Evolutionary conservation across 1,140 invertebrate genomes (phyloP), one percentile per base, ranked within the genome.

Genomic region (Drosophila pectinifera): DNA sequence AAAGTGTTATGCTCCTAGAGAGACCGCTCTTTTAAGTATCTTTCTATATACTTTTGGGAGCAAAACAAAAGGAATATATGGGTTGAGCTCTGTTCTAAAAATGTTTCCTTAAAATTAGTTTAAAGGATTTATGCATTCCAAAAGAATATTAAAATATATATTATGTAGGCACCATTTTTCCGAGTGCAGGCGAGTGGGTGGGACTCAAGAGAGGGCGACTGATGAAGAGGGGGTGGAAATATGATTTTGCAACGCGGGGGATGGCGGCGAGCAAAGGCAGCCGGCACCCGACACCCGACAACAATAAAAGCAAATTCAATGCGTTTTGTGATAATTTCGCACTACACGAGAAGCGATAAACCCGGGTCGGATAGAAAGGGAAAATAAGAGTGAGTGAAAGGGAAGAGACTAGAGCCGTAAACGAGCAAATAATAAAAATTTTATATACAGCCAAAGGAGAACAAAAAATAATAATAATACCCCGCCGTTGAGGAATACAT

Each of bases 231-330:
- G 61, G 64, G n/a, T 53, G 43, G 45, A 51, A 49, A 45, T 31
- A 61, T 65, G 55, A 64, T 74, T 63, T 22, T 54, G 26, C 55
- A 36, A 26, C 53, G 36, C 36, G 38, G 57, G 53, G 53, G 4
- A 48, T 36, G 51, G 36, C 70, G 45, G 56, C 49, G 53, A 54
- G 26, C 59, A 51, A 61, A 61, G 55, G 45, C 61, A 75, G 49
- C 42, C 56, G 57, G 58, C 70, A 54, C 57, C 54, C 72, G 57
- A 62, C 70, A 54, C 57, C 54, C 72, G 75, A 73, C 84, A 84
- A 88, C 85, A 88, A 88, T 89, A 89, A 88, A 84, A 90, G 68
- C 77, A 84, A 89, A 89, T 89, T 89, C 84, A 89, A 88, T 88
- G 84, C 81, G 80, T 88, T 88, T 77, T 84, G 77, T 83, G 73